Percentiles rank a stretch among this genome's conserved stretches.
Conservation (phyloP, 1,140 invertebrate genomes). For the Pseudomyrmex pallidus region DNA sequence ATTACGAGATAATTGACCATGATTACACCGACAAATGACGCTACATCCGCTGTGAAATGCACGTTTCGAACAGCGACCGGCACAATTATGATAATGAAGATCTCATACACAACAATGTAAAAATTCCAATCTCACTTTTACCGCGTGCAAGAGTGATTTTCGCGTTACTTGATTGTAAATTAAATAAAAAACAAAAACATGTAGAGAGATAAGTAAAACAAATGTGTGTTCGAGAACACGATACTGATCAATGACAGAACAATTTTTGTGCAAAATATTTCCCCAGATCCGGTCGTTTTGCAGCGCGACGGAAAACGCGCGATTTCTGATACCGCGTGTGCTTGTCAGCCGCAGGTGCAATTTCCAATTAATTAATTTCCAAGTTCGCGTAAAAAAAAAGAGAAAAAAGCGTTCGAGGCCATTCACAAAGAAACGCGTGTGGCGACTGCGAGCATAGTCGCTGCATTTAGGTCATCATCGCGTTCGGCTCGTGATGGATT, state of each 20-base stretch:
- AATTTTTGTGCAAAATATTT: not conserved
- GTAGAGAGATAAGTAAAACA: not conserved
- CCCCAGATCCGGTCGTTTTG: not conserved
- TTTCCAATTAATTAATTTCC: constrained; percentile 4
- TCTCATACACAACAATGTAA: not conserved
- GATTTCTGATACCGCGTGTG: not conserved
- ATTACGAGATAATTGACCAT: constrained; percentile 47
- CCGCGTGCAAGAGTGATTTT: not conserved
- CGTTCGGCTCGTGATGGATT: constrained; percentile 49
- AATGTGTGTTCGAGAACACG: not conserved
- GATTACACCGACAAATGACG: constrained; percentile 33
- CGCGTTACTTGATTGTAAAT: not conserved
- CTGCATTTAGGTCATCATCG: constrained; percentile 66
- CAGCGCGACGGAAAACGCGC: not conserved
- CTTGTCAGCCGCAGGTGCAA: not conserved
- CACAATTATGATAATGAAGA: constrained; percentile 18
- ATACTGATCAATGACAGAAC: no score
- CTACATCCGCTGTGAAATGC: constrained; percentile 32
- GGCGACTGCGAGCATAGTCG: not conserved
- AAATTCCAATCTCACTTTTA: not conserved
- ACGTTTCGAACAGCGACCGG: constrained; percentile 6
- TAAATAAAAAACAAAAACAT: not conserved
- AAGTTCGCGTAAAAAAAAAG: not conserved
- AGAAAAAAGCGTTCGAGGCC: not conserved
- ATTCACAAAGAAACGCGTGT: not conserved